Conservation (phyloP, 2,113 vertebrate species). For the Corydoras sp. region DNA sequence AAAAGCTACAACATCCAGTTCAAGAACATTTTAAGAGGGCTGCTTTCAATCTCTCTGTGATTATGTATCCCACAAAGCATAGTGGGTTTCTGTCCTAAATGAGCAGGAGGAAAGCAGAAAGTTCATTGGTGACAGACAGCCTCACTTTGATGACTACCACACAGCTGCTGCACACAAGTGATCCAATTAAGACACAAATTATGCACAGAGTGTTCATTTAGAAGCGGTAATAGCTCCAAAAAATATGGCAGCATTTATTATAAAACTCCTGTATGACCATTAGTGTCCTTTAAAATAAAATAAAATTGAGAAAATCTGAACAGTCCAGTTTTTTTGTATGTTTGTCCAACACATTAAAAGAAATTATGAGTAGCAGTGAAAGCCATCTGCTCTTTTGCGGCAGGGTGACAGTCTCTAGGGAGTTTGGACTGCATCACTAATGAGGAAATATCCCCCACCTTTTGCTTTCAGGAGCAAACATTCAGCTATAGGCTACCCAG, state of each 20-base stretch:
- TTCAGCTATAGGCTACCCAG: neutral
- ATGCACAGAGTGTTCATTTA: neutral
- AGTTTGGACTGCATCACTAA: slow-evolving; percentile 15
- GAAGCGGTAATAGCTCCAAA: slow-evolving; percentile 20
- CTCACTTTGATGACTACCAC: slow-evolving; percentile 18
- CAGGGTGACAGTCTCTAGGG: slow-evolving; percentile 18
- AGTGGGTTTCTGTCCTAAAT: neutral
- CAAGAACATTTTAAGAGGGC: too few relatives aligned
- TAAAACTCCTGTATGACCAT: too few relatives aligned
- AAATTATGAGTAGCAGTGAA: neutral
- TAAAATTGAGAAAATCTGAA: too few relatives aligned
- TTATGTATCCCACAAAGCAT: neutral
- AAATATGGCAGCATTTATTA: slow-evolving; percentile 13
- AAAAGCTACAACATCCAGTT: too few relatives aligned
- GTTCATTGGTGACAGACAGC: neutral
- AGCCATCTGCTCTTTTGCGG: slow-evolving; percentile 35
- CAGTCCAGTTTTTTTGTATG: neutral
- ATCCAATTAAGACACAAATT: slow-evolving; percentile 32
- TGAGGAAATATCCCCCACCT: neutral
- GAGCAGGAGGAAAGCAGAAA: neutral
- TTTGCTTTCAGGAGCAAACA: slow-evolving; percentile 4
- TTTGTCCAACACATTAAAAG: slow-evolving; percentile 17
- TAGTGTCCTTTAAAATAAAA: too few relatives aligned
- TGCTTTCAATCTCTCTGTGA: too few relatives aligned
- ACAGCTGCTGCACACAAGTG: slow-evolving; percentile 33